A percentile compares a stretch with the other conserved stretches of the same genome.
Conservation (phyloP, 2,888 invertebrate genomes). For the Parnassius mnemosyne region DNA sequence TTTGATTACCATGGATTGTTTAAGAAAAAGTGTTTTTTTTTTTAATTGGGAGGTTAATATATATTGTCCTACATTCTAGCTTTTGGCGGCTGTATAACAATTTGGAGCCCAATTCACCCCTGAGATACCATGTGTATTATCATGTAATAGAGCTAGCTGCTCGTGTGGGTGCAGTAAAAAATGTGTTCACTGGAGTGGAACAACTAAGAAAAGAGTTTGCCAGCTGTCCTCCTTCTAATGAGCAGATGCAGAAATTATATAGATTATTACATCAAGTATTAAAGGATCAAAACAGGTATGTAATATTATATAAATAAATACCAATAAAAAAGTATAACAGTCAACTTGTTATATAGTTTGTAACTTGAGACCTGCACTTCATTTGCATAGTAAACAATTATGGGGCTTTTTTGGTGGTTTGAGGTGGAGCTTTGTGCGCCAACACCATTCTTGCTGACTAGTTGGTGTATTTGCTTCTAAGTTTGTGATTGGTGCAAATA, state of each 20-base stretch:
- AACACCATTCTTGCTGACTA: too few relatives aligned
- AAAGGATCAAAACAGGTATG: conserved; percentile 90
- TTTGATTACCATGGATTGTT: too few relatives aligned
- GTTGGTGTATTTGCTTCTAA: too few relatives aligned
- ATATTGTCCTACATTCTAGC: conserved; percentile 69
- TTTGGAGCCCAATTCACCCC: conserved; percentile 89
- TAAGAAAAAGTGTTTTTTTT: too few relatives aligned
- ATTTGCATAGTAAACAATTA: too few relatives aligned
- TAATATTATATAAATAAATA: background rate
- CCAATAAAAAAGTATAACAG: too few relatives aligned
- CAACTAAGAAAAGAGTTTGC: conserved; percentile 90
- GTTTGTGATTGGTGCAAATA: too few relatives aligned
- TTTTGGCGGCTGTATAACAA: conserved; percentile 96
- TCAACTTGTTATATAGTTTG: too few relatives aligned
- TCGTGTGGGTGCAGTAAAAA: conserved; percentile 90
- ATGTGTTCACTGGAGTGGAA: conserved; percentile 92
- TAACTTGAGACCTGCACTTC: too few relatives aligned
- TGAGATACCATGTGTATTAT: conserved; percentile 96
- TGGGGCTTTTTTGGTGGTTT: too few relatives aligned
- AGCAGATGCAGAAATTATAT: conserved; percentile 95
- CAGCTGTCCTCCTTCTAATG: conserved; percentile 89
- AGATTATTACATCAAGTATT: conserved; percentile 93
- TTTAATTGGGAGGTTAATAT: too few relatives aligned
- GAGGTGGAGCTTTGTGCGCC: too few relatives aligned
- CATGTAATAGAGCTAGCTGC: conserved; percentile 94